Base-by-base conservation (phyloP, 2,113 vertebrate genomes). In the Meriones unguiculatus region DNA sequence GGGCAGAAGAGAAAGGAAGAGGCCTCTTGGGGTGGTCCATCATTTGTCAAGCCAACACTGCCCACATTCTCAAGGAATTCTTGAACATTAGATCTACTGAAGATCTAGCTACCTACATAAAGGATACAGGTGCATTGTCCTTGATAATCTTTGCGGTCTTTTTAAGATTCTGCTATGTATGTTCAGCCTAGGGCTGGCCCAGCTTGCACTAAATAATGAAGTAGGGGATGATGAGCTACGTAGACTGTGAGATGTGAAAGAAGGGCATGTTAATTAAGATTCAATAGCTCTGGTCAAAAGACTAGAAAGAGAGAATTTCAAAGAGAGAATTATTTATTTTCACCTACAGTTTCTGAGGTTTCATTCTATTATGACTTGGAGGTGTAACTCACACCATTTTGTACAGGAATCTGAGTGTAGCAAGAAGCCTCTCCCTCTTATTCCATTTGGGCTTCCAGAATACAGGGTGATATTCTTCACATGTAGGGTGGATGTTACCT, bases 111-210 rank as follows among this genome's bases (percentile, higher is more conserved):
- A 41, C 32, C 7, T 70, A 70, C 1, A 0, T 38, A 6, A 57
- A 10, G 50, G 30, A n/a, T 38, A n/a, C 15, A 46, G 28, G 32
- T 11, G 15, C 20, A 13, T 25, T 32, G 22, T 30, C 15, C 8
- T 8, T 28, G 69, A 15, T 12, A 11, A 7, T 14, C 10, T 2
- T 30, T 6, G 0, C 25, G 28, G 15, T 52, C 6, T 54, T 2
- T 28, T 52, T 30, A 52, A 30, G 38, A 75, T 75, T 75, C 41
- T 15, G 41, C 18, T 46, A 77, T 5, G 22, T 75, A 22, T 75
- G 3, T 25, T 50, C 75, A 77, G 24, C 24, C 12, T 13, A 30
- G 24, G 25, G 2, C 12, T n/a, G 35, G 41, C 5, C 22, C 24
- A 77, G 41, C 41, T 28, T 5, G 12, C 41, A 28, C 75, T 77